Conservation (phyloP, 2,113 vertebrate species). For the Podarcis cretensis region DNA sequence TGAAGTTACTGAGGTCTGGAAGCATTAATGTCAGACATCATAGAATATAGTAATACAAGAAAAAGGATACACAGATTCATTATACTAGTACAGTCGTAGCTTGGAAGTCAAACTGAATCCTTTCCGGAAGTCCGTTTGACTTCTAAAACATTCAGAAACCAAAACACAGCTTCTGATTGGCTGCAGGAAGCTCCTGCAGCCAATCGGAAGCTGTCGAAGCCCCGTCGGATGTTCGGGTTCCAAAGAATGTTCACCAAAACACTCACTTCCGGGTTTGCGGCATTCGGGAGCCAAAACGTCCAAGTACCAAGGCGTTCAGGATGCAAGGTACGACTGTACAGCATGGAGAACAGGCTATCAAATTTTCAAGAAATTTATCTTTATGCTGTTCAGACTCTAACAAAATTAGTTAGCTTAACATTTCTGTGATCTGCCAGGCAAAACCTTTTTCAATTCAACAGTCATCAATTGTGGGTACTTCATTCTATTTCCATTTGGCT, state of each 20-base stretch:
- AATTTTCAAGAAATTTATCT: neutral
- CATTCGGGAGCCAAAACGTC: no score
- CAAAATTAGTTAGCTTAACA: neutral
- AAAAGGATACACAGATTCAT: neutral
- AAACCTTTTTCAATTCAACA: neutral
- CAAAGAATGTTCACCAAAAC: no score
- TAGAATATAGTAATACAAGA: neutral
- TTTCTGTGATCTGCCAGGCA: slow-evolving; percentile 1
- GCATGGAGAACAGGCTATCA: neutral
- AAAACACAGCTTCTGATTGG: no score
- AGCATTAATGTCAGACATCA: neutral
- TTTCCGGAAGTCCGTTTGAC: no score
- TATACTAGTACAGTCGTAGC: neutral
- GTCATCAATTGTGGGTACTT: neutral
- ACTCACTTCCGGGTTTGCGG: no score
- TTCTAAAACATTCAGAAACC: no score
- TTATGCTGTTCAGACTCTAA: neutral
- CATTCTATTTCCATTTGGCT: slow-evolving; percentile 1
- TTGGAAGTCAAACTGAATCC: no score
- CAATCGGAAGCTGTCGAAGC: no score
- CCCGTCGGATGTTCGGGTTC: no score
- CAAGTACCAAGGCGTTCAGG: no score
- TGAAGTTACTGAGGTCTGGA: neutral
- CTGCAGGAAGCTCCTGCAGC: no score
- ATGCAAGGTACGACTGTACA: neutral